Conservation (phyloP, 2,113 vertebrate genomes). For the Microtus ochrogaster region DNA sequence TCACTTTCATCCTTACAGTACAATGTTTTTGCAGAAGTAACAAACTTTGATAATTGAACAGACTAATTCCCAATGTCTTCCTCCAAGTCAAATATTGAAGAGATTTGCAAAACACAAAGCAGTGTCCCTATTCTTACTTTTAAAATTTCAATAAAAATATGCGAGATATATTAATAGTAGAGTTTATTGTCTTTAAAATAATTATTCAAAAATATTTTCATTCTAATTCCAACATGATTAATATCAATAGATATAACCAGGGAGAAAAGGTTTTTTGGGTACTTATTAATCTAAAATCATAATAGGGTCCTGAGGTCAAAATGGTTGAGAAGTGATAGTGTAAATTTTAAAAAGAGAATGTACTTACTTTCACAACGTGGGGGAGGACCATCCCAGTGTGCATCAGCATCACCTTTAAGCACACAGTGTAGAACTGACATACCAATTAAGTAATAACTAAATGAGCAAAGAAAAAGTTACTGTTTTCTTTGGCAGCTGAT, state of each 20-base stretch:
- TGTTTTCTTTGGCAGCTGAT: neutral
- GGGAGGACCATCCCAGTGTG: fast-evolving
- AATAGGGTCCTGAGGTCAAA: neutral
- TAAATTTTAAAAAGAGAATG: neutral
- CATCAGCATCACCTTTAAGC: fast-evolving
- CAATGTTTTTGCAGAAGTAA: neutral
- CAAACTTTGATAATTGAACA: neutral
- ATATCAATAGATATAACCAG: neutral
- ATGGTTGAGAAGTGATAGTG: neutral
- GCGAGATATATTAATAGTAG: neutral
- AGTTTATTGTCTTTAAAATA: neutral
- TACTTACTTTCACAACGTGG: slow-evolving; percentile 68
- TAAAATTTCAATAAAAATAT: slow-evolving; percentile 9
- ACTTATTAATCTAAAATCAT: slow-evolving; percentile 19
- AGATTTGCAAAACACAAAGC: slow-evolving; percentile 23
- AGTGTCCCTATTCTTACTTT: neutral
- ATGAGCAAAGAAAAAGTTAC: slow-evolving; percentile 56
- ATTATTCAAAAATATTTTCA: neutral
- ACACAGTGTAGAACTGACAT: neutral
- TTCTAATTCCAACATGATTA: slow-evolving; percentile 20
- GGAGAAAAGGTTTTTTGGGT: neutral
- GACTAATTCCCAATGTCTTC: neutral
- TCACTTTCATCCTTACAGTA: neutral
- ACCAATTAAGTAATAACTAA: slow-evolving; percentile 60
- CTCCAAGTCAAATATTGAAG: slow-evolving; percentile 31